Evolutionary conservation across 2,113 vertebrate genomes (phyloP), one percentile per base, ranked within the genome.

Genomic region (Sporophila hypoxantha): DNA sequence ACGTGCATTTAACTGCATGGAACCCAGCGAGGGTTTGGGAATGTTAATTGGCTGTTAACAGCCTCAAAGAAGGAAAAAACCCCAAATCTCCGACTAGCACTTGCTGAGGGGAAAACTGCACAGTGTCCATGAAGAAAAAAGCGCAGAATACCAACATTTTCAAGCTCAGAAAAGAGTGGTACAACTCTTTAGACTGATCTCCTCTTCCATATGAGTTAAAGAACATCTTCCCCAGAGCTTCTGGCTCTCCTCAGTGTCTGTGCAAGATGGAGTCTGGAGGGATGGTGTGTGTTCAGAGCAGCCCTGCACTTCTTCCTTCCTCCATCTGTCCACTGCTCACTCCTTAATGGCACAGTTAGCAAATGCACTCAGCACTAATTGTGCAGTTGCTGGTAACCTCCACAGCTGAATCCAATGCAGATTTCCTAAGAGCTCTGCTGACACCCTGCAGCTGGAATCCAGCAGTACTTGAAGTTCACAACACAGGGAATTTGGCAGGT

Each of bases 301-400:
- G 76, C 66, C 66, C 71, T 65, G 62, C 62, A 17, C 42, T 77
- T 59, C 67, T 80, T 66, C 62, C 67, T 85, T 29, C 49, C 76
- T 87, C 86, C 90, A 77, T 91, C 86, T 93, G 81, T 30, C 92
- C 89, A 56, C 30, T 47, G 82, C 89, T 93, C 85, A 59, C 82
- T 87, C 88, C 86, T 81, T 85, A 92, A 90, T 70, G 68, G 84
- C 86, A 87, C 65, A 42, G 64, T 91, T 90, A 93, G 82, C 66
- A 87, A 80, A 84, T 5, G 47, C 85, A 80, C 69, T 90, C 76
- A 80, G 83, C 82, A 7, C 84, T 87, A 92, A 85, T 75, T 87
- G 90, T 64, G 90, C 82, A 80, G 73, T 76, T 65, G 65, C 84
- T 92, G 90, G 82, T 89, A 89, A 52, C 81, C 76, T 89, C 82